Conservation (phyloP, 2,888 invertebrate genomes). For the Lottia gigantea region DNA sequence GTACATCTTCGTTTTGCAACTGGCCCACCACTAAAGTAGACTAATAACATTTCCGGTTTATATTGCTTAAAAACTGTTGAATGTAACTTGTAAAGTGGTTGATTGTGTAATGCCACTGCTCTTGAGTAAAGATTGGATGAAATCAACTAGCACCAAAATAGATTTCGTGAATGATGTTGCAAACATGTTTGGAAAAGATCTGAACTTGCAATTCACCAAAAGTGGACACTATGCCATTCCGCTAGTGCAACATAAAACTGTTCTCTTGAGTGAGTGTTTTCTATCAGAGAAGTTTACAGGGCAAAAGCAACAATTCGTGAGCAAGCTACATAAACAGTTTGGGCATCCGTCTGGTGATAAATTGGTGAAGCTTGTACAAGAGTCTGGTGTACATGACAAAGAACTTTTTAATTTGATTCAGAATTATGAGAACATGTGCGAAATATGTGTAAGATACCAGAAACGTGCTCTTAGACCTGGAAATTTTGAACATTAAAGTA, state of each 20-base stretch:
- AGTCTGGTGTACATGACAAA: neutral
- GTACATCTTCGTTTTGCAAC: neutral
- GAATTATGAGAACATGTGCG: neutral
- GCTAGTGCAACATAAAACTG: neutral
- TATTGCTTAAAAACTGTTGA: neutral
- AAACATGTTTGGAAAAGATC: neutral
- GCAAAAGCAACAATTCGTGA: no score
- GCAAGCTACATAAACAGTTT: neutral
- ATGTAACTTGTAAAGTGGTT: neutral
- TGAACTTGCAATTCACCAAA: neutral
- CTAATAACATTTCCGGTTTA: neutral
- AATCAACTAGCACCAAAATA: neutral
- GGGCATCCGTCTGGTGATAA: neutral
- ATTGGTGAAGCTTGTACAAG: neutral
- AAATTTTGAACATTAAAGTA: conserved; percentile 1
- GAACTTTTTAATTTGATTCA: neutral
- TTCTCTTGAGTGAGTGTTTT: neutral
- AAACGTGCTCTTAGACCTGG: neutral
- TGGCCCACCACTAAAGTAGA: neutral
- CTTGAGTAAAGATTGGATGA: neutral
- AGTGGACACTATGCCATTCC: conserved; percentile 1
- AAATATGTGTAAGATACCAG: neutral
- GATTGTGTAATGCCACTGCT: conserved; percentile 1
- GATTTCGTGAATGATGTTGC: neutral
- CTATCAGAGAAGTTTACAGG: neutral